Base-by-base conservation (phyloP, 2,888 invertebrate genomes). In the Dicycla oo region DNA sequence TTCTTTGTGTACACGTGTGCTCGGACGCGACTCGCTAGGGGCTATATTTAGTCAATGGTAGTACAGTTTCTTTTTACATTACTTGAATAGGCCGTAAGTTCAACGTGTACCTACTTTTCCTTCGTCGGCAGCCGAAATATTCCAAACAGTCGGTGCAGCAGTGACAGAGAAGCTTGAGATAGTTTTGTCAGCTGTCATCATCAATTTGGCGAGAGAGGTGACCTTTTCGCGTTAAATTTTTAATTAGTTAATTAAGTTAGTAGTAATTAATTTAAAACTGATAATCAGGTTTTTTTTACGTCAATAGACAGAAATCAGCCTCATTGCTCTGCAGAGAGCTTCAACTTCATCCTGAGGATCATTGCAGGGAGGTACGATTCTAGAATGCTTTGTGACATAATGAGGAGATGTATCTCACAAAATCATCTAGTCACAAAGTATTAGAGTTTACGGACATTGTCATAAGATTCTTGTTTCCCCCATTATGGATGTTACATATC, bases 1-100 rank as follows among this genome's bases (percentile, higher is more conserved):
- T 93, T 92, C 93, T 87, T 83, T 82, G 82, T 78, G 75, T 74
- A 82, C 90, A 87, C 89, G 90, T 89, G 89, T 89, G 89, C 88
- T 85, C 80, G 78, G 70, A 81, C 82, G 73, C 65, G 76, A 78
- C 60, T 71, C 38, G 81, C 77, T 78, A 70, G 61, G 76, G 78
- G 77, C 73, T 82, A 81, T 83, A 82, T 81, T 81, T 82, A 75
- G 75, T 80, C 63, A 30, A 78, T 78, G 60, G 81, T 70, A 71
- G 47, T 57, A 80, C 34, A 62, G 74, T 68, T 66, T 67, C 67
- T 78, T 78, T 78, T 81, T 75, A 75, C 69, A 76, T 73, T 82
- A 72, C 71, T 78, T 72, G 57, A 51, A 75, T 81, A 58, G 60
- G 66, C 43, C 23, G 30, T 63, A 56, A 58, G 54, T 64, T 53